phyloP scores from a whole-genome alignment of 1,140 invertebrate species.

The Liolophura sinensis region DNA sequence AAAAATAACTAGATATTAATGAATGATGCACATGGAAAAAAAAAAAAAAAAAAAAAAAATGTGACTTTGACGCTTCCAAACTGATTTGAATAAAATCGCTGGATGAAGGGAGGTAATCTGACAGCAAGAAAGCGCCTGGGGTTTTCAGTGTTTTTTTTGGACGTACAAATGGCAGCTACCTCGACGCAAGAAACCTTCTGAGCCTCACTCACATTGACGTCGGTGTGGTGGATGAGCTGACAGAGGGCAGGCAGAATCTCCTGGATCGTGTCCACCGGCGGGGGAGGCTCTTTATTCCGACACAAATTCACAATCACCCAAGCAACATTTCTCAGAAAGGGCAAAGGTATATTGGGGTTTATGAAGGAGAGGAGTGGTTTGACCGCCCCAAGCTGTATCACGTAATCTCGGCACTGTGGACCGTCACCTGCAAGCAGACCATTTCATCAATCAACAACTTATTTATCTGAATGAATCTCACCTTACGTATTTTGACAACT shows the following conservation, averaged over 20 bases:
- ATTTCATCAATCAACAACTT: not conserved
- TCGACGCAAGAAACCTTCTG: no score
- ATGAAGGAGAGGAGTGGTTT: conserved; percentile 57
- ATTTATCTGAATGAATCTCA: not conserved
- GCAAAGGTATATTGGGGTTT: conserved; percentile 52
- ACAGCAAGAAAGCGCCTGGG: no score
- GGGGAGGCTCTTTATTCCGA: conserved; percentile 59
- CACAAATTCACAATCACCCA: conserved; percentile 61
- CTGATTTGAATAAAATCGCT: no score
- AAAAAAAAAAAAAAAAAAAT: no score
- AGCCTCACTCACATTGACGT: conserved; percentile 82
- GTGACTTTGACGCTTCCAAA: no score
- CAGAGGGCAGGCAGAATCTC: conserved; percentile 94
- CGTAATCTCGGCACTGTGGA: conserved; percentile 57
- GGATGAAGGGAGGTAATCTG: no score
- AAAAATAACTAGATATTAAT: no score
- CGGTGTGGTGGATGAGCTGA: conserved; percentile 91
- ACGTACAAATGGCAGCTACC: no score
- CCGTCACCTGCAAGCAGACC: conserved; percentile 52
- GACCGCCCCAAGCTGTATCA: conserved; percentile 55
- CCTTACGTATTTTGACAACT: not conserved
- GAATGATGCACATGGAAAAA: no score
- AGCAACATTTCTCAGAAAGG: conserved; percentile 59
- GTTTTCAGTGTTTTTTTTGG: no score
- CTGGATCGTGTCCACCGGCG: conserved; percentile 71